phyloP scores from a whole-genome alignment of 2,113 vertebrate species.

The Scomber japonicus region DNA sequence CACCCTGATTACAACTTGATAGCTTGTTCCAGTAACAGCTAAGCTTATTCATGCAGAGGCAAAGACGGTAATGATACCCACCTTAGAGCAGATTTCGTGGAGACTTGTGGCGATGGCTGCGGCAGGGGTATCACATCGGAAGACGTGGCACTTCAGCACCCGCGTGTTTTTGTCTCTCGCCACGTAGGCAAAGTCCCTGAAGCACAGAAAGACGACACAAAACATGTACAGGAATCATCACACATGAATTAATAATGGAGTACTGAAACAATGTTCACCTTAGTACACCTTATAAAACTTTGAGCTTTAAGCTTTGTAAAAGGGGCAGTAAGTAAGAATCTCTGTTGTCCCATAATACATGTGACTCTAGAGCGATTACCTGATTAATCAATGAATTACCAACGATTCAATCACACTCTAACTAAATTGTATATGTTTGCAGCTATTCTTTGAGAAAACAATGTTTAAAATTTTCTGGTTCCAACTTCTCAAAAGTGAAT shows the following conservation, averaged over 20 bases:
- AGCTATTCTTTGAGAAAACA: too few species aligned
- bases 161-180: slow-evolving; percentile 96
- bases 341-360: neutral
- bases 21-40: slow-evolving; percentile 35
- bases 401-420: too few species aligned
- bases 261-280: neutral
- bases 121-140: slow-evolving; percentile 97
- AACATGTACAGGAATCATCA: neutral
- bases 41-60: slow-evolving; percentile 7
- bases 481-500: too few species aligned
- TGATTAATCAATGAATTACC: too few species aligned
- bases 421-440: too few species aligned
- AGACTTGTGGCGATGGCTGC: slow-evolving; percentile 97
- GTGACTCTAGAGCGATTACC: neutral
- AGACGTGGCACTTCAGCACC: slow-evolving; percentile 98
- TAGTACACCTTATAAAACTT: neutral
- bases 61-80: slow-evolving; percentile 60
- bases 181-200: slow-evolving; percentile 97
- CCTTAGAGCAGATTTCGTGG: slow-evolving; percentile 98
- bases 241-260: neutral
- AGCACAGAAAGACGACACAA: slow-evolving; percentile 15
- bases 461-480: too few species aligned
- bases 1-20: slow-evolving; percentile 25
- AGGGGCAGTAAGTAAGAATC: slow-evolving; percentile 17
- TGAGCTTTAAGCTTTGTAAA: slow-evolving; percentile 4